Evolutionary conservation across 2,888 invertebrate species (phyloP), one percentile per base, ranked within the genome.

Genomic region (Epinotia demarniana): DNA sequence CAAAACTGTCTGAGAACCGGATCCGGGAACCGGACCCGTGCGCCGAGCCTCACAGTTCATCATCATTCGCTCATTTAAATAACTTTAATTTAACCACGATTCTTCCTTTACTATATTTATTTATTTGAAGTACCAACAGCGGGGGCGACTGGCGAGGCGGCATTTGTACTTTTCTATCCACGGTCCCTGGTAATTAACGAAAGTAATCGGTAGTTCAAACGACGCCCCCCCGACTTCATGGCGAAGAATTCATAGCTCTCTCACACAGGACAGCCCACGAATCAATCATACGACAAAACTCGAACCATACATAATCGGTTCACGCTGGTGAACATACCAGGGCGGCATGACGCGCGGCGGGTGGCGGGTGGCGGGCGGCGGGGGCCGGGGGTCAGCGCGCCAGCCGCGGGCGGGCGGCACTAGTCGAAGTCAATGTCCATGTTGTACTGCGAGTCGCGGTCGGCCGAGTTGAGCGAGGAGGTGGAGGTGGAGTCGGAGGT

Each of bases 391-490:
- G 23, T 2, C 60, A 27, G 60, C 58, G 19, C 27, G 27, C 58
- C 12, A 3, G 23, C 4, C 58, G 39, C 75, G 13, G 13, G 46
- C 49, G 6, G 16, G 16, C 5, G 49, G 16, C 62, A 58, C 80
- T 93, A 93, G 80, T 93, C 93, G 83, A 86, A 94, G 84, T 94
- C 94, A 70, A 94, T 90, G 86, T 94, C 94, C 90, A 93, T 93
- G 85, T 93, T 91, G 86, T 91, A 91, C 80, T 89, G 87, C 68
- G 83, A 84, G 79, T 86, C 87, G 77, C 85, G 82, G 62, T 87
- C 88, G 72, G 53, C 27, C 46, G 75, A 61, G 72, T 55, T 62
- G 43, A 72, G 67, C 61, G 61, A 62, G 75, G 84, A 78, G 73
- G 73, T 66, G 78, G 84, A 72, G 80, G 79, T 66, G 73, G 78